Evolutionary conservation across 2,113 vertebrate genomes (phyloP), one percentile per base, ranked within the genome.

Genomic region (Strigops habroptila): DNA sequence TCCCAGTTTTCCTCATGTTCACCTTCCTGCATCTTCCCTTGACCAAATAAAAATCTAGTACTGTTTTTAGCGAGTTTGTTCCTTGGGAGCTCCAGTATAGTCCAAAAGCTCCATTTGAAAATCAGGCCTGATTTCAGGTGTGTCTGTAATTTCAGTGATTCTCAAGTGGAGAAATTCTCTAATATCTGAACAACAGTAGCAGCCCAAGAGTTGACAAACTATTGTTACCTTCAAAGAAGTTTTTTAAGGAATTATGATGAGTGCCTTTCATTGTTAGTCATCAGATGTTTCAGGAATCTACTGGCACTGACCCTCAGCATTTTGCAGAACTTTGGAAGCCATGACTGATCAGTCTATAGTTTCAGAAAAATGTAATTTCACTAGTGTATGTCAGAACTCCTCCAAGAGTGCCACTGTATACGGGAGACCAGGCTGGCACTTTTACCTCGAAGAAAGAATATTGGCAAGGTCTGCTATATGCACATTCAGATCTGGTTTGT

Each of bases 291-390:
- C 15, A 62, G 49, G 37, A 84, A 78, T 3, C 4, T 82, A 28
- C 30, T 68, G 37, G 3, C 28, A 81, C 7, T 23, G 73, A 46
- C 53, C 3, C 1, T 74, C 6, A 49, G 13, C 5, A 10, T 69
- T 93, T 81, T 81, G 7, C 4, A 84, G 55, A 86, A 48, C 18
- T 69, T 73, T 76, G 33, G 71, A 86, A 81, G 6, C 8, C 13
- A 3, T 23, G 8, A 37, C 8, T 55, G n/a, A 22, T 78, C 0
- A 0, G 7, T 33, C 46, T 9, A 48, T 39, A 78, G 12, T 19
- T 59, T 11, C 53, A 83, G 31, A 95, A 80, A 44, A 84, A 63
- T 4, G 1, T 70, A 22, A 59, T 86, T 75, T 78, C 62, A 43
- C 5, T 64, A 30, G 1, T 6, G 1, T 35, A 39, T 33, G 8